Evolutionary conservation across 2,888 invertebrate species (phyloP), one percentile per base, ranked within the genome.

Genomic region (Phymatocera aterrima): DNA sequence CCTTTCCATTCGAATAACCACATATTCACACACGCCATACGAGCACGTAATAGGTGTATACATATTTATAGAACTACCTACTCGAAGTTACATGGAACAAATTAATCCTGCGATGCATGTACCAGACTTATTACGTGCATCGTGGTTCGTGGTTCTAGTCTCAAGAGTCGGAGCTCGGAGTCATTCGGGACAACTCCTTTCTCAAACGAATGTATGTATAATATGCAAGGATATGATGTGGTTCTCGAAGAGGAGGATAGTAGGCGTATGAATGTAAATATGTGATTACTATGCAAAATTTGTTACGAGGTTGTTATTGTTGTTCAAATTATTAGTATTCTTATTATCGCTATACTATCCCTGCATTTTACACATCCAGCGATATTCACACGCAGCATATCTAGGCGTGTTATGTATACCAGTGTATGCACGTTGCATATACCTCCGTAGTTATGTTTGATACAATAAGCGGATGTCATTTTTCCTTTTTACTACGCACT

Each of bases 241-340:
- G 57, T 34, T 37, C 34, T 34, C 37, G n/a, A 10, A 10, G n/a
- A 64, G 43, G 15, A 28, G 68, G n/a, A 68, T n/a, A n/a, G 68
- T 68, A 34, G 43, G 68, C 68, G 68, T 46, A 64, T 64, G 61
- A 64, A 40, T 68, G 68, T 72, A 18, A 48, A 34, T 72, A 72
- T 51, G 34, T 51, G 48, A 48, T 72, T 34, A 34, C 51, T 21
- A 51, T 72, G 72, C 72, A 51, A 72, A 72, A 72, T 72, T n/a
- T 51, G 51, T 72, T 51, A 72, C 72, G 72, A 72, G 72, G 72
- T 34, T 51, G 31, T 48, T 43, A 51, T 51, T 18, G 1, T 51
- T 72, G 10, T 51, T 43, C 8, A 31, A 51, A n/a, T 34, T 28
- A n/a, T 51, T 24, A 18, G 28, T 6, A 51, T 18, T 34, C 21